Conservation (phyloP, 2,113 vertebrate species). For the Numenius arquata region DNA sequence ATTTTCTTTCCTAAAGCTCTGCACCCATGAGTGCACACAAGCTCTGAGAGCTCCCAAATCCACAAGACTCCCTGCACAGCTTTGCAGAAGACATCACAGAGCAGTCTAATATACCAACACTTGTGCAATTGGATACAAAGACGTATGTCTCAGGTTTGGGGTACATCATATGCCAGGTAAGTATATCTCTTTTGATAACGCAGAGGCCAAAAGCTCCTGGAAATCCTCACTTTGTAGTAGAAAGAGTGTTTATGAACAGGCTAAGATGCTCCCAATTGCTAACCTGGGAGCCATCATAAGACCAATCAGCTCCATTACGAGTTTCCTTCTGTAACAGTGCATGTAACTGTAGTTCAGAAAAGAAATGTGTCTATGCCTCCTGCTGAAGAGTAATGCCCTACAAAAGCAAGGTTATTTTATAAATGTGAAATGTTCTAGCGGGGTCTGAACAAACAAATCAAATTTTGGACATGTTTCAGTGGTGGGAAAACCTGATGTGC, state of each 20-base stretch:
- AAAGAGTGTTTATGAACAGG: not conserved
- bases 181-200: not conserved
- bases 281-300: not conserved
- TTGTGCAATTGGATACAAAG: not conserved
- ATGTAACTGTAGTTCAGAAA: not conserved
- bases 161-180: not conserved
- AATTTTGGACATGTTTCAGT: not conserved
- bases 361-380: not conserved
- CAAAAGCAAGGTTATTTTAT: not conserved
- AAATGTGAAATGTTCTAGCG: not conserved
- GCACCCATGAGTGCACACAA: not conserved
- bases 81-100: not conserved
- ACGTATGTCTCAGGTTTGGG: rapidly evolving
- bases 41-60: not conserved
- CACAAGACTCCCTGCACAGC: not conserved
- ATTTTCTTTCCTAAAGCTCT: not conserved
- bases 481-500: not conserved
- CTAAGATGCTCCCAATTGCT: not conserved
- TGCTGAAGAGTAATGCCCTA: not conserved
- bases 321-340: not conserved
- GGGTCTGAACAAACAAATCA: not conserved
- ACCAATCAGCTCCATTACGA: not conserved
- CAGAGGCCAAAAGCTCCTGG: not conserved
- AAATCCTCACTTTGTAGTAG: not conserved
- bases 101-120: not conserved